A percentile compares a stretch with the other conserved stretches of the same genome.
These are phyloP conservation scores for Mergus octosetaceus DNA, from an alignment of 2,797 vertebrate species.

Conservation along the genomic window DNA sequence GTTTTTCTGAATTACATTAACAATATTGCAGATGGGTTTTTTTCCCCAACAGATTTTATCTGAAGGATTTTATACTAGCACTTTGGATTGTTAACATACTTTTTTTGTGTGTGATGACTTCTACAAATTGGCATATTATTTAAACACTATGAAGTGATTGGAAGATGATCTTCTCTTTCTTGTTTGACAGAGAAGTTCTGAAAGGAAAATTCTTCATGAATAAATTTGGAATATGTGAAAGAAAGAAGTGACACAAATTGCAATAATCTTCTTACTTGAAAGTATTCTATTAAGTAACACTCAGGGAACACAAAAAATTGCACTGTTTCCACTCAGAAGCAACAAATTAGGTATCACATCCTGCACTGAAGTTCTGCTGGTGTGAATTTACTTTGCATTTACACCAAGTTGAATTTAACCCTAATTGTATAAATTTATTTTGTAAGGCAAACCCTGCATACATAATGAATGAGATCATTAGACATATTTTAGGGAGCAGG, in stretches of 20 bases:
- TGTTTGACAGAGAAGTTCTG: conserved; percentile 22
- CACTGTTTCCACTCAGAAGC: not conserved
- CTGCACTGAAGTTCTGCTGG: not conserved
- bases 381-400: not conserved
- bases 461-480: conserved; percentile 40
- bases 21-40: not conserved
- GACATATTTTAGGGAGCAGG: conserved; percentile 50
- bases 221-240: conserved; percentile 16
- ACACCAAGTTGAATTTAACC: conserved; percentile 1
- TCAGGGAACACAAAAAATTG: not conserved
- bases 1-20: not conserved
- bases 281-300: not conserved
- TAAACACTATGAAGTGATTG: not conserved
- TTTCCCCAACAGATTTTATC: conserved; percentile 1
- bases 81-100: conserved; percentile 10
- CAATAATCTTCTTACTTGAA: not conserved
- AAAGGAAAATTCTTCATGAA: conserved; percentile 55
- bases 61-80: conserved; percentile 31
- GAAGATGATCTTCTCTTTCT: not conserved
- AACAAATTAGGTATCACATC: not conserved
- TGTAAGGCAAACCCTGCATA: not conserved
- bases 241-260: conserved; percentile 13
- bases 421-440: not conserved
- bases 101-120: not conserved
- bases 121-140: conserved; percentile 19